phyloP scores from a whole-genome alignment of 2,888 invertebrate genomes.

The Nomada ferruginata region DNA sequence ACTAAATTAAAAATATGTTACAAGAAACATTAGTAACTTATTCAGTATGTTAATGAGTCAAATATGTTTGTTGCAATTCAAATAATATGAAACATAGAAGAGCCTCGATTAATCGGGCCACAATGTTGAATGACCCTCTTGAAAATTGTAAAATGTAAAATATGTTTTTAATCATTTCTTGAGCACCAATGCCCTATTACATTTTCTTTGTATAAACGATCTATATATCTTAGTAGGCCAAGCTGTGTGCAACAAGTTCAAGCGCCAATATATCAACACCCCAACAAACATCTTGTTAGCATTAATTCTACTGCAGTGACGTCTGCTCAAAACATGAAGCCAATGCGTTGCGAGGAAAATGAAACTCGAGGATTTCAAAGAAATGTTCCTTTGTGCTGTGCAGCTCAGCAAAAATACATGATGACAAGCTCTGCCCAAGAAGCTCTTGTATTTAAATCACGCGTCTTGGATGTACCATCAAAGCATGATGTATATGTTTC shows the following conservation, averaged over 20 bases:
- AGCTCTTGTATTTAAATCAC: constrained; percentile 79
- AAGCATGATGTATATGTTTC: constrained; percentile 90
- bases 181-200: no score
- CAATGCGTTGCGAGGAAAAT: constrained; percentile 30
- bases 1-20: no score
- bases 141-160: no score
- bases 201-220: not conserved
- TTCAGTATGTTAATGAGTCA: no score
- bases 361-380: constrained; percentile 31
- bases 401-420: constrained; percentile 44
- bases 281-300: constrained; percentile 40
- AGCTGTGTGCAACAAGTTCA: constrained; percentile 41
- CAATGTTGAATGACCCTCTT: no score
- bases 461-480: constrained; percentile 85
- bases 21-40: no score
- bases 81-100: no score
- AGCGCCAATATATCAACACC: constrained; percentile 49
- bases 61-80: no score
- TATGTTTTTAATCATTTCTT: no score
- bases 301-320: constrained; percentile 26
- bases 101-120: no score
- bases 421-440: constrained; percentile 57
- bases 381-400: constrained; percentile 36
- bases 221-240: constrained; percentile 22
- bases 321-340: constrained; percentile 33